Evolutionary conservation across 1,140 invertebrate species (phyloP).

Genomic region (Bombus polaris): DNA sequence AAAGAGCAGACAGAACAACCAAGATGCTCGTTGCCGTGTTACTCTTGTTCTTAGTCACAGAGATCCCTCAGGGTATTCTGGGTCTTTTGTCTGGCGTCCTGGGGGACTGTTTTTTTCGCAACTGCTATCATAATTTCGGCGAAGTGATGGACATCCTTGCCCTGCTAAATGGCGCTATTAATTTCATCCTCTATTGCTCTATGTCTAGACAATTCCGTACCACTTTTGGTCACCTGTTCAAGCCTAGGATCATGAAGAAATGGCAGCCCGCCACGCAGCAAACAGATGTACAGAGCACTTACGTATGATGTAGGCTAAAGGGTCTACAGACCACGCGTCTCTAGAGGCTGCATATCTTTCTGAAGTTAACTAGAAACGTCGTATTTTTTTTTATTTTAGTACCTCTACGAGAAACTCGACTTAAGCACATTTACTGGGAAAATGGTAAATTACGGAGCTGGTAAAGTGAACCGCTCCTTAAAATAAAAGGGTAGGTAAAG

Average conservation of each 20-base stretch:
- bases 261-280: conserved; percentile 82
- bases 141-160: conserved; percentile 96
- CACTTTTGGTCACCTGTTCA: conserved; percentile 91
- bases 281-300: conserved; percentile 83
- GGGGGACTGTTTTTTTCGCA: conserved; percentile 88
- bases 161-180: conserved; percentile 95
- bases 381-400: too few relatives aligned
- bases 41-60: conserved; percentile 92
- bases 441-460: neutral
- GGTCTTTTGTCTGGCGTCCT: conserved; percentile 88
- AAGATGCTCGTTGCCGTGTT: conserved; percentile 95
- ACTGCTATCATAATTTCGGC: conserved; percentile 91
- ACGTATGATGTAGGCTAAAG: conserved; percentile 80
- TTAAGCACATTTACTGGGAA: too few relatives aligned
- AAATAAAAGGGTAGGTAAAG: neutral
- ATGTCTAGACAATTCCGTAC: conserved; percentile 96
- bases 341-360: neutral
- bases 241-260: conserved; percentile 75
- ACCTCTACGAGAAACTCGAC: too few relatives aligned
- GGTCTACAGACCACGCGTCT: conserved; percentile 44
- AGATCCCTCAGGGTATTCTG: conserved; percentile 92
- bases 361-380: too few relatives aligned
- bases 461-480: neutral
- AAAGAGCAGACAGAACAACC: conserved; percentile 92
- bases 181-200: conserved; percentile 96